Evolutionary conservation across 1,140 invertebrate genomes (phyloP).

Genomic region (Drosophila nigrodunni): DNA sequence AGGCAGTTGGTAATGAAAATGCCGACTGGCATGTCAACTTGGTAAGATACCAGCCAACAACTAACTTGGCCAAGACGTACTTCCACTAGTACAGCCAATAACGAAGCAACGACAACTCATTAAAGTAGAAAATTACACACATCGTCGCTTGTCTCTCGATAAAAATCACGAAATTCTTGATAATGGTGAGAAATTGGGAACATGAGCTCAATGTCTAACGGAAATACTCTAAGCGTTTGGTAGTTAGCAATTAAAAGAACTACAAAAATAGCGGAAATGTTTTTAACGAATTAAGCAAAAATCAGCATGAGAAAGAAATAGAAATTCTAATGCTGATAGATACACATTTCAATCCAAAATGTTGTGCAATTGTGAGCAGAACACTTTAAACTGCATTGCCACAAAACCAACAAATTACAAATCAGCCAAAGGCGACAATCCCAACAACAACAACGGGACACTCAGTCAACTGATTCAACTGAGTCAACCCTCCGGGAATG

Average conservation of each 20-base stretch:
- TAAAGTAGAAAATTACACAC: constrained; percentile 47
- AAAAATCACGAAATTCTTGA: constrained; percentile 40
- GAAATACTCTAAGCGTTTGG: constrained; percentile 8
- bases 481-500: constrained; percentile 51
- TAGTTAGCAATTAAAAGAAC: neutral
- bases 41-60: constrained; percentile 26
- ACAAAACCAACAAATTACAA: constrained; percentile 50
- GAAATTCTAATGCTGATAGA: neutral
- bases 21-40: constrained; percentile 52
- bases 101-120: constrained; percentile 25
- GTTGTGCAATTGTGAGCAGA: constrained; percentile 19
- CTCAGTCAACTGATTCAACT: constrained; percentile 7
- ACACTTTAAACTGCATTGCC: constrained; percentile 37
- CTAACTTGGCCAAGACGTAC: constrained; percentile 1
- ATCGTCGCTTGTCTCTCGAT: constrained; percentile 28
- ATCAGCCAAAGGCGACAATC: constrained; percentile 38
- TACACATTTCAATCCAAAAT: neutral
- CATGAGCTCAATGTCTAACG: constrained; percentile 10
- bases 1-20: constrained; percentile 68
- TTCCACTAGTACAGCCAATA: constrained; percentile 18
- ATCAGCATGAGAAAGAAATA: no score
- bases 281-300: neutral
- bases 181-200: constrained; percentile 59
- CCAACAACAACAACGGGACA: neutral
- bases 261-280: constrained; percentile 3